Base-by-base conservation (phyloP, 92 coral and sea anemone species). In the Actinostola sp. region DNA sequence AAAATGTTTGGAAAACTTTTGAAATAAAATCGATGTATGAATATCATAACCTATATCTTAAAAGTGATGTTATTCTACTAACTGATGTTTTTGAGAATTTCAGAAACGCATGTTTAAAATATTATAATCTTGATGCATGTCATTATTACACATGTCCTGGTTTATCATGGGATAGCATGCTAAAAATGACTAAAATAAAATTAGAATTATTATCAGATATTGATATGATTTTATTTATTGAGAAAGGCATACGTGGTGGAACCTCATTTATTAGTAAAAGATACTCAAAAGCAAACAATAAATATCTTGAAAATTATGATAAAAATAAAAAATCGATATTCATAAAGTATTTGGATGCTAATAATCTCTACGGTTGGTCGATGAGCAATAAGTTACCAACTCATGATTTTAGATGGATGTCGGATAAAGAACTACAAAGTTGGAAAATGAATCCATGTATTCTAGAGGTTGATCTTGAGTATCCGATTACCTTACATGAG, bases 361-460 rank as follows among this genome's bases (percentile, higher is more conserved):
- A 67, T 67, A 67, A 46, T 35, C 25, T 73, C 17, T 27, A 73
- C 19, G 77, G 67, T 59, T 76, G 81, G 81, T 74, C 71, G 4
- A 76, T 76, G 81, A 0, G 45, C 17, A 36, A 76, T 21, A 34
- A 21, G 21, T 42, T 69, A 43, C 72, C 54, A 12, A 43, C 66
- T 19, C 70, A 62, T 55, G 83, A 78, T 0, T 67, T 75, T 36
- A 66, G 35, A 52, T 77, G 82, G 82, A 63, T 76, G 73, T 26
- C 52, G 10, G 38, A 50, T 1, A 12, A 27, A 0, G 56, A 50
- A 25, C 14, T 50, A 17, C 32, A 61, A 0, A 41, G 31, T 49
- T 75, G 71, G 72, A 61, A 53, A 17, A 23, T 20, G 23, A 66
- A 28, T 36, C 75, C 64, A 0, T 71, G 77, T 44, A 71, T 56